A percentile compares a stretch with the other conserved stretches of the same genome.
Evolutionary conservation across 2,113 vertebrate genomes (phyloP).

Genomic region (Callipepla californica): DNA sequence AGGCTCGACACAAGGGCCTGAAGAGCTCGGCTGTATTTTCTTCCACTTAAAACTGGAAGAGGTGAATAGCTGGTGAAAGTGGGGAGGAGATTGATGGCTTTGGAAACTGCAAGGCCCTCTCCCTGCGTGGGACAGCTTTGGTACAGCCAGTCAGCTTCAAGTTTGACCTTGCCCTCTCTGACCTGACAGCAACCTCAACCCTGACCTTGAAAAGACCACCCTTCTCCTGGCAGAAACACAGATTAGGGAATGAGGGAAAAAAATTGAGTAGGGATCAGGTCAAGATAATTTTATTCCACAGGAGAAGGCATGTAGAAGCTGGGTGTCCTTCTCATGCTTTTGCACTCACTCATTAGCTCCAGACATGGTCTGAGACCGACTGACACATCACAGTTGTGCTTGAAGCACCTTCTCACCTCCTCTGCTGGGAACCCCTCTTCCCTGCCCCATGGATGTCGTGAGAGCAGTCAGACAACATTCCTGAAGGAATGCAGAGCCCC

Average conservation of each 20-base stretch:
- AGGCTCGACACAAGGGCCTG: neutral
- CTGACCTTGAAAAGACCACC: slow-evolving; percentile 44
- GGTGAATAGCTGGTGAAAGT: slow-evolving; percentile 35
- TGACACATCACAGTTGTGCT: neutral
- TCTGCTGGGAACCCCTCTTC: neutral
- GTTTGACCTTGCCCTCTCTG: slow-evolving; percentile 32
- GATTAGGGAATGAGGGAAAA: neutral
- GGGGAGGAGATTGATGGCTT: slow-evolving; percentile 54
- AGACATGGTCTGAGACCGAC: neutral
- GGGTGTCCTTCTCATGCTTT: slow-evolving; percentile 39
- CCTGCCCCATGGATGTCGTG: neutral
- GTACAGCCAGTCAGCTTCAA: neutral
- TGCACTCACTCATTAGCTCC: slow-evolving; percentile 38
- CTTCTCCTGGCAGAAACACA: neutral
- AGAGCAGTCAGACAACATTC: neutral
- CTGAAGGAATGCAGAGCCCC: neutral
- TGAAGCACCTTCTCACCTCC: neutral
- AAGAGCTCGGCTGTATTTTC: slow-evolving; percentile 56
- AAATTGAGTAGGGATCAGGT: neutral
- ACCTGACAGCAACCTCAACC: slow-evolving; percentile 36
- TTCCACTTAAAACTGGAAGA: slow-evolving; percentile 31
- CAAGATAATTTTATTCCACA: neutral
- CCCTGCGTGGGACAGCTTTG: slow-evolving; percentile 15
- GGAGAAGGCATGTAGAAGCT: slow-evolving; percentile 1
- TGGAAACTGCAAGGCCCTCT: slow-evolving; percentile 42